These are phyloP conservation scores for Enteromius argenteus DNA, from an alignment of 2,797 vertebrate genomes.

Conservation along the genomic window DNA sequence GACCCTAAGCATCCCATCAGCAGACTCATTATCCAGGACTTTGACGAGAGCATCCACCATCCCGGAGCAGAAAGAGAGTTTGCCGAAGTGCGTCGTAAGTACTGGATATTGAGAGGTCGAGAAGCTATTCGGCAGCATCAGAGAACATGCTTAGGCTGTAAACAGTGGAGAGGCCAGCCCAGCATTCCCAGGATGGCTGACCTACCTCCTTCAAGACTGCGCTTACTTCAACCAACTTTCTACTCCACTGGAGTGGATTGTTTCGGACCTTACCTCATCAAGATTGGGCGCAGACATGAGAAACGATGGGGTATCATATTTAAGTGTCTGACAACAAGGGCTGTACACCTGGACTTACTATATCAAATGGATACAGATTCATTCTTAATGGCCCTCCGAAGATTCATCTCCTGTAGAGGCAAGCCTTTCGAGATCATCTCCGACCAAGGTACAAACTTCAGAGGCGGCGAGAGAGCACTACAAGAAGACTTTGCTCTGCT, in stretches of 20 bases:
- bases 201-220: conserved; percentile 7
- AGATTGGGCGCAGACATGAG: not conserved
- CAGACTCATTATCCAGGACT: conserved; percentile 38
- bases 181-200: conserved; percentile 9
- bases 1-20: conserved; percentile 11
- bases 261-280: not conserved
- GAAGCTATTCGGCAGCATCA: not conserved
- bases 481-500: not conserved
- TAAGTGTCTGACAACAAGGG: conserved; percentile 16
- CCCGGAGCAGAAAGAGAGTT: not conserved
- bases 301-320: too few species aligned
- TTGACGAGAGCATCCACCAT: not conserved
- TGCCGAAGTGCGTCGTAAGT: not conserved
- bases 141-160: not conserved
- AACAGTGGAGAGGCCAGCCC: not conserved
- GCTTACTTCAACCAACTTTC: conserved; percentile 15
- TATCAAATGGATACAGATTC: not conserved
- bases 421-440: too few species aligned
- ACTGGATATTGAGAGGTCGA: not conserved
- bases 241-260: conserved; percentile 32
- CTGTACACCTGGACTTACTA: not conserved
- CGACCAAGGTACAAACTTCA: too few species aligned
- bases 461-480: too few species aligned
- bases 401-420: not conserved
- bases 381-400: not conserved